phyloP scores from a whole-genome alignment of 2,113 vertebrate genomes.

The Coracopsis vasa region DNA sequence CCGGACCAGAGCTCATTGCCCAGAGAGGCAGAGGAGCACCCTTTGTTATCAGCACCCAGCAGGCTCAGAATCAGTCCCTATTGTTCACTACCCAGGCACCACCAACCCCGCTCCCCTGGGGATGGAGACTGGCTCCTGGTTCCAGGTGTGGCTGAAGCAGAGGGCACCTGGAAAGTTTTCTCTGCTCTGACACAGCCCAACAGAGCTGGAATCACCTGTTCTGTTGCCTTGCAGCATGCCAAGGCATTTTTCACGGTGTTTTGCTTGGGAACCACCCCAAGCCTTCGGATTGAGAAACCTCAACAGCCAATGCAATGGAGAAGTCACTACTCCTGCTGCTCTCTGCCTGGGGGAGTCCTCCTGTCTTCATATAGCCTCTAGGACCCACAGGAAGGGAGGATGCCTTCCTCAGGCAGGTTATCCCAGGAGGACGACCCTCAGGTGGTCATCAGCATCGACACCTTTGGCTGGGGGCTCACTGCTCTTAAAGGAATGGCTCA shows the following conservation, averaged over 20 bases:
- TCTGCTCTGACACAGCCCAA: neutral
- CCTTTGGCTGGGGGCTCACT: neutral
- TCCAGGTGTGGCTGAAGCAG: neutral
- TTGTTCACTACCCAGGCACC: neutral
- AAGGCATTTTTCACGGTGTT: constrained; percentile 49
- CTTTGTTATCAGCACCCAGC: constrained; percentile 5
- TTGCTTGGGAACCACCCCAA: constrained; percentile 56
- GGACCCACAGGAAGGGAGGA: neutral
- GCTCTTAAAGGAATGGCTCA: neutral
- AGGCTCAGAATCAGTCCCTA: neutral
- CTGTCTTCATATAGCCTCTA: neutral
- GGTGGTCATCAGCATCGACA: neutral
- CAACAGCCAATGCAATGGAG: neutral
- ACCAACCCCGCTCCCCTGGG: fast-evolving
- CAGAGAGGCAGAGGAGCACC: neutral
- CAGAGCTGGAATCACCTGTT: constrained; percentile 67
- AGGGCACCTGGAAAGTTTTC: constrained; percentile 5
- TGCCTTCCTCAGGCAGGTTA: neutral
- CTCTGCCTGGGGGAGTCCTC: neutral
- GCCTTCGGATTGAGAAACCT: constrained; percentile 35
- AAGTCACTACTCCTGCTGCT: neutral
- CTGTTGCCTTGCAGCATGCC: constrained; percentile 17
- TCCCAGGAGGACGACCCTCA: neutral
- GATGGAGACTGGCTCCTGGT: neutral
- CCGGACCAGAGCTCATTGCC: fast-evolving